Conservation (phyloP, 2,797 vertebrate genomes). For the Smutsia temminckii region DNA sequence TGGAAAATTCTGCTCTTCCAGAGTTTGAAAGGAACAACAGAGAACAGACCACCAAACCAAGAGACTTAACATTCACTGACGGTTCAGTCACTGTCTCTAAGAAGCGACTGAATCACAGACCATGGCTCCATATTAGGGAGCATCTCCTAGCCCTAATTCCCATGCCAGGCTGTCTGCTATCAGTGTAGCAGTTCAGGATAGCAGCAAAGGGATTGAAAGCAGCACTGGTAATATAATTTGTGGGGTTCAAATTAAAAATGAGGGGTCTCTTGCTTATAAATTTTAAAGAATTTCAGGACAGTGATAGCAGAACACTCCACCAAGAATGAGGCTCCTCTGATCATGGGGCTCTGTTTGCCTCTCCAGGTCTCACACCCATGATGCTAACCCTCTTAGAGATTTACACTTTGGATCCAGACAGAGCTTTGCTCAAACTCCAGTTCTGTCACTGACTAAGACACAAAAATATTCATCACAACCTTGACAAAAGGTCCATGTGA, state of each 20-base stretch:
- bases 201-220: neutral
- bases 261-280: neutral
- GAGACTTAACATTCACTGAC: neutral
- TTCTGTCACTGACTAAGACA: neutral
- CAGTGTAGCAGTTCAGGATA: neutral
- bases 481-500: neutral
- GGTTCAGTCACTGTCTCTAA: neutral
- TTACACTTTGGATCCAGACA: neutral
- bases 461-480: neutral
- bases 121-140: neutral
- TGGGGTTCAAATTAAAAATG: neutral
- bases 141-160: neutral
- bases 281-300: neutral
- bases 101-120: neutral
- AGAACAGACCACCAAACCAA: neutral
- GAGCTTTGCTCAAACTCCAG: neutral
- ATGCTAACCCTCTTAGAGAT: neutral
- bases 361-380: neutral
- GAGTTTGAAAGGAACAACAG: neutral
- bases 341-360: neutral
- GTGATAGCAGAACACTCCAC: neutral
- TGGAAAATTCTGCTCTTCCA: neutral
- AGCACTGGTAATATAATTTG: neutral
- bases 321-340: neutral
- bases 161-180: neutral